Evolutionary conservation across 2,113 vertebrate genomes (phyloP).

Genomic region (Syngnathus scovelli): DNA sequence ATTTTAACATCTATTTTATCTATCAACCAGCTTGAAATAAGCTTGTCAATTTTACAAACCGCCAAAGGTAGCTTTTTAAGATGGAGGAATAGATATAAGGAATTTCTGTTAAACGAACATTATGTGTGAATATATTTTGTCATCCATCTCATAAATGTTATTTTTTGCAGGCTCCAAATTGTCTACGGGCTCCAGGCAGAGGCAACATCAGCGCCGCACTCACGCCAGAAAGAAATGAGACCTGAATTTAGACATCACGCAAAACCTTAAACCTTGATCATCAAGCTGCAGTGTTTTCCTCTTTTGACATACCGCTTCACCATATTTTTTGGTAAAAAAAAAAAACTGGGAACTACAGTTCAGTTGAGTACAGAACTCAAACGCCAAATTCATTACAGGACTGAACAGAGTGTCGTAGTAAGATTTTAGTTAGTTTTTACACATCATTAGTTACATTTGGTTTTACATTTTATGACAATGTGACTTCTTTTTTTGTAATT

Average conservation of each 20-base stretch:
- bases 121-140: neutral
- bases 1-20: too few species aligned
- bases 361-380: too few species aligned
- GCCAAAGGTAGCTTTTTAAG: too few species aligned
- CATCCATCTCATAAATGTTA: neutral
- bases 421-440: too few species aligned
- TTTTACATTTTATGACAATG: neutral
- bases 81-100: neutral
- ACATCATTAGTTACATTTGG: neutral
- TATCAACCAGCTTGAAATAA: too few species aligned
- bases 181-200: constrained; percentile 48
- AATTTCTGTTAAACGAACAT: neutral
- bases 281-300: constrained; percentile 3
- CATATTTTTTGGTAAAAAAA: neutral
- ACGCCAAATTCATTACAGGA: constrained; percentile 1
- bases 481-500: constrained; percentile 18
- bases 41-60: too few species aligned
- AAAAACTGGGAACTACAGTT: neutral
- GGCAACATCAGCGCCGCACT: constrained; percentile 46
- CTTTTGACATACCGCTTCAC: neutral
- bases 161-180: constrained; percentile 54
- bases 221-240: constrained; percentile 33
- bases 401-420: neutral
- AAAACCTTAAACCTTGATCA: constrained; percentile 1
- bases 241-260: neutral